phyloP scores from a whole-genome alignment of 2,888 invertebrate genomes.

The Podabrus alpinus region DNA sequence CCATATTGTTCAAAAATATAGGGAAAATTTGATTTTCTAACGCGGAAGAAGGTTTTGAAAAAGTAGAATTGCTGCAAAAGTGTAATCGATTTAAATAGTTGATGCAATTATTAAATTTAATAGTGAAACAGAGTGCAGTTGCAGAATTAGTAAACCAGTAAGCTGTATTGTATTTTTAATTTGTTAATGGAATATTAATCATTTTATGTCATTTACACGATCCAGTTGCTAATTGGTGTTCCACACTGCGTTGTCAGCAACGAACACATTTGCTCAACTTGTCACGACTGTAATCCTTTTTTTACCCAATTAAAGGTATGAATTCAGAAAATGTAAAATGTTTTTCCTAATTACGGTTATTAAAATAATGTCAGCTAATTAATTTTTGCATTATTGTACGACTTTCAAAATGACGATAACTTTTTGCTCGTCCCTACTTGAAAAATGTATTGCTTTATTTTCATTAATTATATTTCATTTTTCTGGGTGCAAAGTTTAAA shows the following conservation, averaged over 20 bases:
- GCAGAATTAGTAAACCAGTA: not conserved
- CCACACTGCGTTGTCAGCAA: not conserved
- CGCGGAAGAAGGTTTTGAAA: not conserved
- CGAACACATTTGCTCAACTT: not conserved
- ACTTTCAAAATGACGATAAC: not conserved
- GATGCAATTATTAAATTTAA: not conserved
- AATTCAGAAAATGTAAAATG: not conserved
- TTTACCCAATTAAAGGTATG: not conserved
- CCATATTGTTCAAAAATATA: no score
- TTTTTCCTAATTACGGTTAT: not conserved
- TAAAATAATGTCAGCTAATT: slow-evolving; percentile 9
- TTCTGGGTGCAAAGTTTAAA: not conserved
- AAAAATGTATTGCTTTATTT: not conserved
- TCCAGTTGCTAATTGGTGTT: not conserved
- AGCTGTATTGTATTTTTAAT: not conserved
- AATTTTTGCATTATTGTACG: not conserved
- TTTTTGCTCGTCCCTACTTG: not conserved
- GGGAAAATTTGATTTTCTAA: not conserved
- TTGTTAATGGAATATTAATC: not conserved
- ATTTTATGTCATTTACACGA: not conserved
- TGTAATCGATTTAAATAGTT: not conserved
- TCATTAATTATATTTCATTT: not conserved
- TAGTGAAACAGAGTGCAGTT: not conserved
- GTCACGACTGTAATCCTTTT: not conserved
- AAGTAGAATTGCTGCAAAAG: not conserved